Percentiles rank a stretch among this genome's conserved stretches.
phyloP scores from a whole-genome alignment of 2,888 invertebrate genomes.

The Cantharis nigra region DNA sequence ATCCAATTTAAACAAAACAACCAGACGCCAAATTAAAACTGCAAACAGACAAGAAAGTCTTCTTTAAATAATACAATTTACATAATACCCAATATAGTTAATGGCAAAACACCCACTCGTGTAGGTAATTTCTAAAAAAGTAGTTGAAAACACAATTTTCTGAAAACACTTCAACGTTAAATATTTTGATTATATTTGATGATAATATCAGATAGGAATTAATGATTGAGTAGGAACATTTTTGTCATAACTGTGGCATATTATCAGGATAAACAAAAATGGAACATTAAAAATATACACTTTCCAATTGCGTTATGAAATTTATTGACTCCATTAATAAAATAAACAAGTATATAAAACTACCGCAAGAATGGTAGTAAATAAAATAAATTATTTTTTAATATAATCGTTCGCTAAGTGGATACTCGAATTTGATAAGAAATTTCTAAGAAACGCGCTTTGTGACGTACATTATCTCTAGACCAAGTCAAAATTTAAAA shows the following conservation, averaged over 20 bases:
- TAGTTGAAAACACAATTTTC: neutral
- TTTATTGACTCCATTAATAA: neutral
- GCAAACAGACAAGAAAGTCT: neutral
- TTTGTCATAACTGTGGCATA: neutral
- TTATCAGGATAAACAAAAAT: neutral
- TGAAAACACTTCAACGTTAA: neutral
- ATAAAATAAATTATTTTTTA: neutral
- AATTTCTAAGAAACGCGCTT: neutral
- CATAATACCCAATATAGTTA: neutral
- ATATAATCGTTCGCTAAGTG: neutral
- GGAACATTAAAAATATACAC: neutral
- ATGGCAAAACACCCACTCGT: neutral
- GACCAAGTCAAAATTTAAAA: neutral
- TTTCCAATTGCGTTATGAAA: neutral
- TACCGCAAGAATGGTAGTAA: neutral
- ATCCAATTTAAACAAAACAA: too few relatives aligned
- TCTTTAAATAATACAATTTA: neutral
- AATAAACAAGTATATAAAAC: neutral
- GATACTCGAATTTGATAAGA: neutral
- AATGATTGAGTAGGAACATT: neutral
- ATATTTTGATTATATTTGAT: neutral
- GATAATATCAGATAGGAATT: neutral
- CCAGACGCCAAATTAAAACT: neutral
- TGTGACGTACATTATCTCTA: neutral
- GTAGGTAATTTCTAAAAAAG: neutral